Percentiles rank a stretch among this genome's conserved stretches.
Evolutionary conservation across 2,888 invertebrate genomes (phyloP).

Genomic region (Phlogophora meticulosa): DNA sequence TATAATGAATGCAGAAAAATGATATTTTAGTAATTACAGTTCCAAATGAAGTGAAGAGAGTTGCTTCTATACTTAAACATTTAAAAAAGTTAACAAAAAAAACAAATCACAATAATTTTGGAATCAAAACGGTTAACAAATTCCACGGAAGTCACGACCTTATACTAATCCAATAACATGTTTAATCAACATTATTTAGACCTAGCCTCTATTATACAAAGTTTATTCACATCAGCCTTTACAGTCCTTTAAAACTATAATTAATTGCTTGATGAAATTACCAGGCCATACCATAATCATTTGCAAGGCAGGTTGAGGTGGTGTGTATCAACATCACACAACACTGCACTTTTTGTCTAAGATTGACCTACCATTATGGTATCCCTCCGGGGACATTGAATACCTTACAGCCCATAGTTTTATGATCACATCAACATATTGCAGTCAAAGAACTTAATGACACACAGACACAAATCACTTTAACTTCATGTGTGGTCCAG

Average conservation of each 20-base stretch:
- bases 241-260: conserved; percentile 38
- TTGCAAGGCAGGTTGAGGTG: not conserved
- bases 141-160: conserved; percentile 46
- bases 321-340: not conserved
- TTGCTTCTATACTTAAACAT: conserved; percentile 43
- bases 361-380: not conserved
- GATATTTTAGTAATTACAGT: conserved; percentile 11
- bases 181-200: conserved; percentile 35
- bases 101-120: conserved; percentile 49
- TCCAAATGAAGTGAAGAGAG: conserved; percentile 26
- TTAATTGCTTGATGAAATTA: conserved; percentile 7
- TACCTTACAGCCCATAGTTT: conserved; percentile 4
- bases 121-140: conserved; percentile 65
- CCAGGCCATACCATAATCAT: not conserved
- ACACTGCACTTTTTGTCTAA: conserved; percentile 18
- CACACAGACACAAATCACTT: conserved; percentile 27
- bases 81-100: conserved; percentile 40
- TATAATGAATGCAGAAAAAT: conserved; percentile 32
- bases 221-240: conserved; percentile 53
- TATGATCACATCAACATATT: conserved; percentile 1
- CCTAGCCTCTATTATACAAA: conserved; percentile 57
- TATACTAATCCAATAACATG: conserved; percentile 19
- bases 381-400: not conserved
- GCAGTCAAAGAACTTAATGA: conserved; percentile 9
- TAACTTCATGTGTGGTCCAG: conserved; percentile 16